phyloP scores from a whole-genome alignment of 2,113 vertebrate species.

The Caretta caretta region DNA sequence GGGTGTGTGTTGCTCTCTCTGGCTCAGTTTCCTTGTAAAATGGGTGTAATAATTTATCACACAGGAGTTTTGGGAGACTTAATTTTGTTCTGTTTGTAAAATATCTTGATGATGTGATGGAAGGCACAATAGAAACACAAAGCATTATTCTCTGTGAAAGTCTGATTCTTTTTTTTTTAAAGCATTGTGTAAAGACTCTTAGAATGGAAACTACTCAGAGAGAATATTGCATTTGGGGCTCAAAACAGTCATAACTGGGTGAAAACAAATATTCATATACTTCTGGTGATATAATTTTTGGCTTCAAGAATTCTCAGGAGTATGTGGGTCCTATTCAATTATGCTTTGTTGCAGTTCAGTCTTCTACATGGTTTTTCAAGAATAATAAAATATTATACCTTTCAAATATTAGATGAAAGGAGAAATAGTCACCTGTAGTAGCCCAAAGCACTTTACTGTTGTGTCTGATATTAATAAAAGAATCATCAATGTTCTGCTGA shows the following conservation, averaged over 20 bases:
- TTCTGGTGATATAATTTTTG: neutral
- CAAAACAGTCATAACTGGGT: neutral
- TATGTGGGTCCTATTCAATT: neutral
- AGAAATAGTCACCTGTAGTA: neutral
- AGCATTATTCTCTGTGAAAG: neutral
- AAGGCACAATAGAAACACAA: neutral
- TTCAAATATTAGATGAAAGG: neutral
- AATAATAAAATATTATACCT: neutral
- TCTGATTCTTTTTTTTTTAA: neutral
- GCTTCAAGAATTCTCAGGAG: neutral
- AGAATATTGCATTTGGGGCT: neutral
- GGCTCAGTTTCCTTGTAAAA: neutral
- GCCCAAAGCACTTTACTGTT: neutral
- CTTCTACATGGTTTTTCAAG: neutral
- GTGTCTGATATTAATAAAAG: neutral
- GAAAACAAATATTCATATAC: neutral
- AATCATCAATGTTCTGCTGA: neutral
- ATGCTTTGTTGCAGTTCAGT: rapidly evolving
- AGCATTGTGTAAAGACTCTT: neutral
- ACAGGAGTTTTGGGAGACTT: neutral
- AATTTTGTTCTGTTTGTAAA: conserved; percentile 9
- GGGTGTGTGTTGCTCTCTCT: neutral
- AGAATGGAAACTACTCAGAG: neutral
- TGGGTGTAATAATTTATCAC: neutral
- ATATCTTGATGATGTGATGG: neutral